These are phyloP conservation scores for Torymus texanus DNA, from an alignment of 2,888 invertebrate genomes.

Conservation along the genomic window DNA sequence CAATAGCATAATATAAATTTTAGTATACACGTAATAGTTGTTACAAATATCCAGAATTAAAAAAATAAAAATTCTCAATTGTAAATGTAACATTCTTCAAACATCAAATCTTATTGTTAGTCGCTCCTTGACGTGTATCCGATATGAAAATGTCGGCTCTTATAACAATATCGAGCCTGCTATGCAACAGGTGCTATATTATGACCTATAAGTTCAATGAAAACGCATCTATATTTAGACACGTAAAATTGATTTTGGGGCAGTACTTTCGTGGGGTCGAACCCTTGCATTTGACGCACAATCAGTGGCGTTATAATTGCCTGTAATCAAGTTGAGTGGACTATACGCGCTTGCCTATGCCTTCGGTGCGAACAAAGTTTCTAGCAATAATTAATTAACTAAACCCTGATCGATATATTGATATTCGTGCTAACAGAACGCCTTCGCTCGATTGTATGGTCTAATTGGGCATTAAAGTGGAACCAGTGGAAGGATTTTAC, in stretches of 20 bases:
- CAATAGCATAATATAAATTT: no score
- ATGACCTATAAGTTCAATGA: constrained; percentile 12
- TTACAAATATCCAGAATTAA: no score
- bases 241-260: no score
- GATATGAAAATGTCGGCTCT: neutral
- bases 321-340: neutral
- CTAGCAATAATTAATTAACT: neutral
- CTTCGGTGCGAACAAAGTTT: constrained; percentile 6
- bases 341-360: neutral
- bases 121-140: no score
- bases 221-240: neutral
- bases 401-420: neutral
- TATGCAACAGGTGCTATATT: constrained; percentile 18
- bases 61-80: no score
- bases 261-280: neutral
- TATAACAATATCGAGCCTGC: neutral
- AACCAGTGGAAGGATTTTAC: no score
- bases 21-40: no score
- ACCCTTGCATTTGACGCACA: neutral
- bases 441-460: no score
- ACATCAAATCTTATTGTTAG: no score
- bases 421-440: no score
- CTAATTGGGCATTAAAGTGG: no score
- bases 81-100: no score
- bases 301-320: neutral